phyloP scores from a whole-genome alignment of 1,140 invertebrate genomes.

The Caenorhabditis brenneri region DNA sequence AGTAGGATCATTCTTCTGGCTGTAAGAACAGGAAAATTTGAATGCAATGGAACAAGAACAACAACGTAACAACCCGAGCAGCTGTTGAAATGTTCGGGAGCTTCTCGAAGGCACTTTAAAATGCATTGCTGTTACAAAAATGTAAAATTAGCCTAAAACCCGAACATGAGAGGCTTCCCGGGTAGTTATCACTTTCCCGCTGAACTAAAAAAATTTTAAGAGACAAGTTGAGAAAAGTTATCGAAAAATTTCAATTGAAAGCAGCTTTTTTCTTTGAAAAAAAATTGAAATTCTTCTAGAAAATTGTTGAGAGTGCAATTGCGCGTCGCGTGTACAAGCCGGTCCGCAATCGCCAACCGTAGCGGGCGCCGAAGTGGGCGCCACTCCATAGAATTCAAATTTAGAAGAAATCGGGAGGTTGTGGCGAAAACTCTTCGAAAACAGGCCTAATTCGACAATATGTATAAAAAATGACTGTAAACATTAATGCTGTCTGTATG shows the following conservation, averaged over 20 bases:
- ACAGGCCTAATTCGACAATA: no score
- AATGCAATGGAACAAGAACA: not conserved
- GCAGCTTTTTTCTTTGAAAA: not conserved
- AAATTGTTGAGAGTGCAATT: constrained; percentile 11
- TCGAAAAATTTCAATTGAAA: not conserved
- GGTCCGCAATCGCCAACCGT: not conserved
- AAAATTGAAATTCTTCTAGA: constrained; percentile 18
- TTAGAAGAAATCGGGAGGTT: no score
- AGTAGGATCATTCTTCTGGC: not conserved
- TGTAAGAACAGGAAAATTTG: not conserved
- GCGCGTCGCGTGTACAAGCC: not conserved
- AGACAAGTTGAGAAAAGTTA: not conserved
- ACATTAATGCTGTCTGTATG: no score
- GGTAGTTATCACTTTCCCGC: no score
- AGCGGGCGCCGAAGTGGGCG: not conserved
- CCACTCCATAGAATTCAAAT: not conserved
- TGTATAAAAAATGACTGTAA: no score
- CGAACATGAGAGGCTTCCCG: no score
- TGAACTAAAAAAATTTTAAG: no score
- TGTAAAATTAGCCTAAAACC: no score
- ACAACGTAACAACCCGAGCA: not conserved
- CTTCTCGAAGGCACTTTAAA: constrained; percentile 10
- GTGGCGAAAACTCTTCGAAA: no score
- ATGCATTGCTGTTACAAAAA: not conserved
- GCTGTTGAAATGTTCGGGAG: not conserved